Base-by-base conservation (phyloP, 2,113 vertebrate species). In the Bubo bubo region DNA sequence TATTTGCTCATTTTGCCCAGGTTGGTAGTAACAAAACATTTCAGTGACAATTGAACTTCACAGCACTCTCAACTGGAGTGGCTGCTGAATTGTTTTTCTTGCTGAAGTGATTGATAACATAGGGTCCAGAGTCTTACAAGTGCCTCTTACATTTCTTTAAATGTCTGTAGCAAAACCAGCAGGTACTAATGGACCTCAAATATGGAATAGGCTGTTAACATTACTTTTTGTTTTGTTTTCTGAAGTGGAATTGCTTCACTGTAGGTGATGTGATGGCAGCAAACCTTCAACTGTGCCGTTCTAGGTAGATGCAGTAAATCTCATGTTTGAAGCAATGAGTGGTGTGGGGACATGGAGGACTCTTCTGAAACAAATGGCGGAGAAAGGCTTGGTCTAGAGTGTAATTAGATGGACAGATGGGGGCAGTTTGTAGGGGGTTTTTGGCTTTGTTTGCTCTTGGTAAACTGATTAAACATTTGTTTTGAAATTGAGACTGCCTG, bases 1-100 rank as follows among this genome's bases (percentile, higher is more conserved):
- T 87, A 76, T 95, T 94, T 95, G 93, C 66, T 91, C 73, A 60
- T 96, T 89, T 87, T 96, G 84, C 95, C 62, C 60, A 60, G 71
- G 45, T 3, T 94, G 92, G 95, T 90, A 95, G 86, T 94, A 90
- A 88, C 90, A 95, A 90, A 93, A 67, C 84, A 50, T 90, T 95
- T 93, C 70, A 49, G 62, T 89, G 89, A 91, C 80, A 93, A 50
- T 34, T 94, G 86, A 89, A 94, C 73, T 95, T 91, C 62, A 19
- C 43, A 89, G 80, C 41, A 18, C 76, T 91, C 70, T 93, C 58
- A 62, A 8, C 8, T 94, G 75, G 58, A 95, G 86, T 60, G 50
- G 53, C 92, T 96, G 85, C 90, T 94, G 92, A 92, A 53, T 90
- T 79, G 84, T 83, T 91, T 90, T 86, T 66, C 82, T 79, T 80